A percentile compares a stretch with the other conserved stretches of the same genome.
Evolutionary conservation across 2,797 vertebrate species (phyloP).

Genomic region (Macroramphosus scolopax): DNA sequence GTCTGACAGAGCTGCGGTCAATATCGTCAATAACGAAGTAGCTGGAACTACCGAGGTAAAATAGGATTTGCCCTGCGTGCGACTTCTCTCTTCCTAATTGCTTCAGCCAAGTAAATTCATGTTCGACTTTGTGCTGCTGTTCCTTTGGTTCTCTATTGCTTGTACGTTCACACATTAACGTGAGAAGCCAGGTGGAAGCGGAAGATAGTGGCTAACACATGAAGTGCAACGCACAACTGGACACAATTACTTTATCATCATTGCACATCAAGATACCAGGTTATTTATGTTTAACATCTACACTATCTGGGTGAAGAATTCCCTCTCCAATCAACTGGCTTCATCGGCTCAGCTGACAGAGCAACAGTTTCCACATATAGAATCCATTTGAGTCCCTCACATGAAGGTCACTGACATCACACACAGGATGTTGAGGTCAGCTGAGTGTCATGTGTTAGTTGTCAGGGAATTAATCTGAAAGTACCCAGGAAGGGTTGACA

Average conservation of each 20-base stretch:
- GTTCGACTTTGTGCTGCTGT: conserved; percentile 19
- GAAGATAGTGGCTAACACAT: too few relatives aligned
- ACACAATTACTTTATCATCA: too few relatives aligned
- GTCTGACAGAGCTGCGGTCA: conserved; percentile 52
- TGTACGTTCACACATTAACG: conserved; percentile 12
- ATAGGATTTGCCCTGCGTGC: conserved; percentile 28
- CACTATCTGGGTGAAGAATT: too few relatives aligned
- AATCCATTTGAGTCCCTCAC: neutral
- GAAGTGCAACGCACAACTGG: too few relatives aligned
- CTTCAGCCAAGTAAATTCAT: conserved; percentile 47
- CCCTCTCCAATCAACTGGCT: too few relatives aligned
- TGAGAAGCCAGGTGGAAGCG: neutral
- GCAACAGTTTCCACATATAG: too few relatives aligned
- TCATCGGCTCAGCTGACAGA: too few relatives aligned
- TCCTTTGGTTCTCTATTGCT: conserved; percentile 9
- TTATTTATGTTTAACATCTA: too few relatives aligned
- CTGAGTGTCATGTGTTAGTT: neutral
- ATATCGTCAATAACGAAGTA: conserved; percentile 62
- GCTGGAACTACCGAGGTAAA: conserved; percentile 41
- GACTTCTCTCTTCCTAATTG: conserved; percentile 46
- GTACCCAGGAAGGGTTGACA: neutral
- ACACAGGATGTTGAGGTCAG: too few relatives aligned
- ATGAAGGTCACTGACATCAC: neutral
- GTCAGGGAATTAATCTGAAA: neutral
- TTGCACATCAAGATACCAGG: too few relatives aligned